These are phyloP conservation scores for Phaethon lepturus DNA, from an alignment of 2,113 vertebrate species.

Conservation along the genomic window DNA sequence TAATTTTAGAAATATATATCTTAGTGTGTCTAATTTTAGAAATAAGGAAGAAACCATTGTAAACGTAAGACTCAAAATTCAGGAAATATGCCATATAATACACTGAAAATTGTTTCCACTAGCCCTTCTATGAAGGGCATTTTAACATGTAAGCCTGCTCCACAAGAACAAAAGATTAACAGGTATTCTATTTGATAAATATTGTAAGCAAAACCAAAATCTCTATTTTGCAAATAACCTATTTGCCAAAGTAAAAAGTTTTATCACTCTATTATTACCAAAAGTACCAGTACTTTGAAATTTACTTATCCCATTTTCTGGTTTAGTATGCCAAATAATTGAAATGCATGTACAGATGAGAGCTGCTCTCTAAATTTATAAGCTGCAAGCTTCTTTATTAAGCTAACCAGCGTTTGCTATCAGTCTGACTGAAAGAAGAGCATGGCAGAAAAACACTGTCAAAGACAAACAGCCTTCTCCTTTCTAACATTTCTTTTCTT, in stretches of 20 bases:
- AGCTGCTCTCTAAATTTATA: neutral
- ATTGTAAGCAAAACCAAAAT: neutral
- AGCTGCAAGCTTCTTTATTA: neutral
- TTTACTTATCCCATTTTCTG: neutral
- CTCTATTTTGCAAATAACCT: neutral
- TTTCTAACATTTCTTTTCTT: neutral
- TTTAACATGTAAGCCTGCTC: neutral
- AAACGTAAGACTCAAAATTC: neutral
- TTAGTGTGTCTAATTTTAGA: neutral
- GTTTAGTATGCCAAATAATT: neutral
- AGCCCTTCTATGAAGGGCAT: neutral
- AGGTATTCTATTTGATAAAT: neutral
- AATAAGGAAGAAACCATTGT: neutral
- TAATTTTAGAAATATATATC: neutral
- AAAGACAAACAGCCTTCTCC: neutral
- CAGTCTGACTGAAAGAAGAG: neutral
- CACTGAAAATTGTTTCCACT: neutral
- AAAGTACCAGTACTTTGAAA: neutral
- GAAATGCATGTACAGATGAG: neutral
- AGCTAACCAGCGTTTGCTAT: neutral
- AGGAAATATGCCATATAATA: neutral
- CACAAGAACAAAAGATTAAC: neutral
- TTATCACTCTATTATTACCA: neutral
- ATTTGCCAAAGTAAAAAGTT: neutral
- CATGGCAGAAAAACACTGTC: neutral